These are phyloP conservation scores for Thinocorus orbignyianus DNA, from an alignment of 2,113 vertebrate genomes.

Conservation along the genomic window DNA sequence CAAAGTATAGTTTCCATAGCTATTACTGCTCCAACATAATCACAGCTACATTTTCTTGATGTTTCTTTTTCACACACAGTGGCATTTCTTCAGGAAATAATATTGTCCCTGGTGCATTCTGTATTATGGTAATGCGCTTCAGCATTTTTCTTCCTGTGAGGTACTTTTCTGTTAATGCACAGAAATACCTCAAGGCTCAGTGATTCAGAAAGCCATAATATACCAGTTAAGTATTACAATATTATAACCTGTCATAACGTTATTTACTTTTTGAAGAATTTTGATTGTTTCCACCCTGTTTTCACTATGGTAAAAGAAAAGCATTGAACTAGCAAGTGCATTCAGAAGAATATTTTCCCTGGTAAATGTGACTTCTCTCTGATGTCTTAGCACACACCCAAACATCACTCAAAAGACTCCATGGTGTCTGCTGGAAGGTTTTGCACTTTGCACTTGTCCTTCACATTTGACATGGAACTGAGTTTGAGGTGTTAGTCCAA, in stretches of 20 bases:
- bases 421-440: not conserved
- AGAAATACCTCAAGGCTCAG: not conserved
- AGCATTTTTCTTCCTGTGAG: not conserved
- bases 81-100: not conserved
- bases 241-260: not conserved
- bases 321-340: not conserved
- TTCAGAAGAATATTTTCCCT: not conserved
- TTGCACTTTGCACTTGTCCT: not conserved
- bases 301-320: not conserved
- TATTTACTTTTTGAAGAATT: constrained; percentile 1
- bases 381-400: not conserved
- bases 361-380: not conserved
- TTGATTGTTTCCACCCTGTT: not conserved
- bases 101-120: not conserved
- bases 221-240: not conserved
- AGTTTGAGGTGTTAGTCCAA: not conserved
- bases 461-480: not conserved
- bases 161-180: not conserved
- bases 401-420: not conserved
- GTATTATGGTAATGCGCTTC: not conserved
- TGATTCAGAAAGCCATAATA: not conserved
- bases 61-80: not conserved
- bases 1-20: not conserved
- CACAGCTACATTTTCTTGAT: not conserved
- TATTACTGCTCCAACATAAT: not conserved